Conservation (phyloP, 64 coral and sea anemone genomes). For the Porites australiensis region DNA sequence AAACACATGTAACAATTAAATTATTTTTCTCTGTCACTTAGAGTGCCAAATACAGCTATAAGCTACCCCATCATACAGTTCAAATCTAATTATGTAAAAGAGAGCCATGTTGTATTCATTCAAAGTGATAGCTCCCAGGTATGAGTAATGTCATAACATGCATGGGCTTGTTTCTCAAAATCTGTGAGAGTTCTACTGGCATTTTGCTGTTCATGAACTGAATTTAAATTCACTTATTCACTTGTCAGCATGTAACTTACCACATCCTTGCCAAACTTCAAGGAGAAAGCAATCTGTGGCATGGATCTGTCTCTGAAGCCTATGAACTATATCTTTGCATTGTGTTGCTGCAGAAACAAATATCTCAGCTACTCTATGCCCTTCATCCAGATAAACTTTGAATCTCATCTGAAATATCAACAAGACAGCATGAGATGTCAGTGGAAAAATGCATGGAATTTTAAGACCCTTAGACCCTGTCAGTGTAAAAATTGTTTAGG, state of each 20-base stretch:
- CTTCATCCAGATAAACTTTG: constrained; percentile 80
- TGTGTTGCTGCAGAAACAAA: constrained; percentile 84
- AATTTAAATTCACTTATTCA: not conserved
- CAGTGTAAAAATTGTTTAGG: not conserved
- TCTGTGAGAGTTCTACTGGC: no score
- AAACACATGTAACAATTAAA: no score
- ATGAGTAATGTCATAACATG: no score
- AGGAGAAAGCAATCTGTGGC: constrained; percentile 73
- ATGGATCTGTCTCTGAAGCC: constrained; percentile 81
- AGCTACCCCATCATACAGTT: no score
- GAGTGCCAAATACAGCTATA: no score
- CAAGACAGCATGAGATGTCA: constrained; percentile 5
- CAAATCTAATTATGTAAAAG: no score
- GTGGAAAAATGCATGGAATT: constrained; percentile 11
- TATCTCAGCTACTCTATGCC: constrained; percentile 77
- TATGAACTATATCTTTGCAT: constrained; percentile 84
- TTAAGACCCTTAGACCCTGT: not conserved
- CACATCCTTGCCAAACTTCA: constrained; percentile 98
- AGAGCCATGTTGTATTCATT: no score
- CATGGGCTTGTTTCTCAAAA: no score
- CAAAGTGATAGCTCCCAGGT: no score
- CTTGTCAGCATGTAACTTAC: constrained; percentile 40
- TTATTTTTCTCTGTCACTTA: no score
- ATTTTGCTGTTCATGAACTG: no score
- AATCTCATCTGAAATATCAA: constrained; percentile 71